Evolutionary conservation across 37 sponge, comb jelly and placozoan species (phyloP).

Genomic region (Ianthella basta): DNA sequence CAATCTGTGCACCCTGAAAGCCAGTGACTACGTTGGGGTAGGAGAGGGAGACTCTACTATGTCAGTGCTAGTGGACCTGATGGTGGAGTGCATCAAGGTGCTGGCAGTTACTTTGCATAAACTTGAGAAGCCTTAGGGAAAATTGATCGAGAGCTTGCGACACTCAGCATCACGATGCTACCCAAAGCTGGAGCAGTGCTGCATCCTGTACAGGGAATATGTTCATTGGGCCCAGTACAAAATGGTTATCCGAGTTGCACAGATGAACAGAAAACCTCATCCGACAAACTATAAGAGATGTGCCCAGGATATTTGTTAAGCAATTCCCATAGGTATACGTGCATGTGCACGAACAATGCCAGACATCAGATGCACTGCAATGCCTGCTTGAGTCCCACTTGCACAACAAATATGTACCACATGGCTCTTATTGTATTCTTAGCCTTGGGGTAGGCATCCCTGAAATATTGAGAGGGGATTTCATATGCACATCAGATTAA

Average conservation of each 20-base stretch:
- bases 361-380: too few species aligned
- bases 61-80: constrained; percentile 46
- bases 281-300: not conserved
- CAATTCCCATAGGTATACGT: too few species aligned
- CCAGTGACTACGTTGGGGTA: constrained; percentile 81
- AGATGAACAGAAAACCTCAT: constrained; percentile 12
- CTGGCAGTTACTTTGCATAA: constrained; percentile 46
- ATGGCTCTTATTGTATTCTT: too few species aligned
- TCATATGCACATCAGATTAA: too few species aligned
- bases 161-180: constrained; percentile 35
- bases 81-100: constrained; percentile 52
- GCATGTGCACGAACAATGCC: too few species aligned
- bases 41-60: constrained; percentile 60
- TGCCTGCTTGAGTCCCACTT: too few species aligned
- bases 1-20: constrained; percentile 44
- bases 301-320: not conserved
- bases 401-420: too few species aligned
- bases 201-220: constrained; percentile 41
- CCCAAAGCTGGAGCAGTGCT: constrained; percentile 35
- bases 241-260: constrained; percentile 44
- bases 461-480: too few species aligned
- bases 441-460: too few species aligned
- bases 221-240: constrained; percentile 74
- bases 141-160: constrained; percentile 22
- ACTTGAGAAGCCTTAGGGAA: constrained; percentile 40